A percentile compares a stretch with the other conserved stretches of the same genome.
Conservation (phyloP, 2,888 invertebrate species). For the Noctuana brunneofusca region DNA sequence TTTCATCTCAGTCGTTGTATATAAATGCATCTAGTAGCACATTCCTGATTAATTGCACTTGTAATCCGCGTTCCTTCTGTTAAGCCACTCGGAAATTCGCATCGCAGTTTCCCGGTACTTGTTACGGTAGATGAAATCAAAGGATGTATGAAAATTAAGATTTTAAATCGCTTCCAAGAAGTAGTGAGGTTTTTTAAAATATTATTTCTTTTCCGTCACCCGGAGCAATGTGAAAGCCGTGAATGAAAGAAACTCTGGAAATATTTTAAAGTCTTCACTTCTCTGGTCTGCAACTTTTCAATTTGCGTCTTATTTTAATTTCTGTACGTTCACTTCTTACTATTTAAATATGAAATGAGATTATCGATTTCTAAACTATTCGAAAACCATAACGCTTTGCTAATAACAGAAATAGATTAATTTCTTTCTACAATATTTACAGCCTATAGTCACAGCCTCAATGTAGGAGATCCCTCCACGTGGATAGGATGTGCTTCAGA, state of each 20-base stretch:
- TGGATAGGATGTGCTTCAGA: no score
- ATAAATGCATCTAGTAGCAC: background rate
- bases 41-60: constrained; percentile 2
- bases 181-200: constrained; percentile 2
- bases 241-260: constrained; percentile 2
- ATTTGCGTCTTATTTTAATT: background rate
- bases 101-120: constrained; percentile 12
- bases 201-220: background rate
- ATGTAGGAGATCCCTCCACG: no score
- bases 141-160: constrained; percentile 8
- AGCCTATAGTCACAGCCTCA: no score
- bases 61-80: background rate
- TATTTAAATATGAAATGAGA: no score
- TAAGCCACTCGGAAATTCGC: constrained; percentile 14
- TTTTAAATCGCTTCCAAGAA: constrained; percentile 21
- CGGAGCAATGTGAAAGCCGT: constrained; percentile 11
- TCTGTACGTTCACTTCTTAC: background rate
- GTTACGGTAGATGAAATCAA: background rate
- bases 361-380: background rate
- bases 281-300: constrained; percentile 1
- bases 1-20: background rate
- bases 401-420: no score
- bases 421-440: no score
- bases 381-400: background rate
- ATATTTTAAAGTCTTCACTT: background rate